Conservation (phyloP, 1,140 invertebrate species). For the Nephila pilipes region DNA sequence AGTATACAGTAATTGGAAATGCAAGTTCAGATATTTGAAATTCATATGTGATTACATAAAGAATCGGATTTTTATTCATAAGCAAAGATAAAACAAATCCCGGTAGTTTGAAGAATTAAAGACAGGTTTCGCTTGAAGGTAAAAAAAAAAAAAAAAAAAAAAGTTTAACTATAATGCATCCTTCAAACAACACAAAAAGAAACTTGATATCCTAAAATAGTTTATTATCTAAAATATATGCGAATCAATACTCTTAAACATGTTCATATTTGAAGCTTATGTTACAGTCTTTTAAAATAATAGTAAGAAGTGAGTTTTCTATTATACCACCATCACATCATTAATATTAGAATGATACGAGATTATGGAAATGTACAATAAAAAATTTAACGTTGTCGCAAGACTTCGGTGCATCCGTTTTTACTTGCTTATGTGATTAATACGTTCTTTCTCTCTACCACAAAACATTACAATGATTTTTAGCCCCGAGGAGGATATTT, state of each 20-base stretch:
- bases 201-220: conserved; percentile 1
- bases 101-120: neutral
- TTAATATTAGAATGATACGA: too few species aligned
- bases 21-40: neutral
- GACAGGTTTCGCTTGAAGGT: neutral
- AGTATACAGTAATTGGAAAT: neutral
- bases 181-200: neutral
- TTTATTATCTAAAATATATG: neutral
- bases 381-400: too few species aligned
- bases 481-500: too few species aligned
- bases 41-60: neutral
- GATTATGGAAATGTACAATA: too few species aligned
- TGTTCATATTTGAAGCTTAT: neutral
- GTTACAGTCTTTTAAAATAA: neutral
- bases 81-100: neutral
- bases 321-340: neutral
- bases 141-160: neutral
- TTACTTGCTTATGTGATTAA: too few species aligned
- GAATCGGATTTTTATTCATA: neutral
- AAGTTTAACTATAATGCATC: neutral
- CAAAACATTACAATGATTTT: too few species aligned
- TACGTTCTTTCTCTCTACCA: too few species aligned
- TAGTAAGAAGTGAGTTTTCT: neutral
- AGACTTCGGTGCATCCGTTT: too few species aligned
- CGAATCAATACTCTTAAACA: neutral